Conservation (phyloP, 2,797 vertebrate species). For the Ptychadena robeensis region DNA sequence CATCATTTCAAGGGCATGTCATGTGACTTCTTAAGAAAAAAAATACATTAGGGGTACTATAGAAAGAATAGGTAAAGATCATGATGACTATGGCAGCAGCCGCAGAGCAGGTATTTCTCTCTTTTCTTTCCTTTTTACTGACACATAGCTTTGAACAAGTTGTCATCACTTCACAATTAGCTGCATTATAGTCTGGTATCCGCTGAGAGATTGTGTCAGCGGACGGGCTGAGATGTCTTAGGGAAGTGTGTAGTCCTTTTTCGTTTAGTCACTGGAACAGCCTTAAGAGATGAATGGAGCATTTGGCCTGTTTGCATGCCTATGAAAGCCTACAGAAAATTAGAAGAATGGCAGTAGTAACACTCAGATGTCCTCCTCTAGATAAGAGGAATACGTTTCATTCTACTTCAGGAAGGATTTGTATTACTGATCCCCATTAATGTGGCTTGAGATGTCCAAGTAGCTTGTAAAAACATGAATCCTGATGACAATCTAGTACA, state of each 20-base stretch:
- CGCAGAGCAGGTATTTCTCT: constrained; percentile 44
- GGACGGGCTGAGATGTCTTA: constrained; percentile 76
- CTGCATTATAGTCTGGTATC: constrained; percentile 76
- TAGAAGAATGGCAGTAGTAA: constrained; percentile 20
- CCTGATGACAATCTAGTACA: constrained; percentile 46
- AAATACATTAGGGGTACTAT: constrained; percentile 54
- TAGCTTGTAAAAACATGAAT: constrained; percentile 51
- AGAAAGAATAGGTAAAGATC: constrained; percentile 53
- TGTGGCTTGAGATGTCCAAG: constrained; percentile 29
- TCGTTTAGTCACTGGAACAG: constrained; percentile 42
- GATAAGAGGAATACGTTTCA: constrained; percentile 42
- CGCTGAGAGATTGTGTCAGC: constrained; percentile 75
- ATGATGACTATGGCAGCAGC: constrained; percentile 4
- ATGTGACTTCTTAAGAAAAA: constrained; percentile 56
- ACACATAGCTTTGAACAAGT: constrained; percentile 65
- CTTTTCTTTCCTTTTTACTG: constrained; percentile 63
- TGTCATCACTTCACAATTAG: constrained; percentile 84
- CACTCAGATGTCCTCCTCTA: constrained; percentile 28
- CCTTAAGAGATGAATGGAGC: constrained; percentile 60
- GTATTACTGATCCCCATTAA: constrained; percentile 37
- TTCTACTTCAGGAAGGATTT: constrained; percentile 45
- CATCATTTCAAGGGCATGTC: neutral
- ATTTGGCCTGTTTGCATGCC: constrained; percentile 48
- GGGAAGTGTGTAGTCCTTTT: constrained; percentile 43
- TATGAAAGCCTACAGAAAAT: constrained; percentile 42